These are phyloP conservation scores for Cataglyphis rosenhaueri DNA, from an alignment of 2,888 invertebrate genomes.

Conservation along the genomic window DNA sequence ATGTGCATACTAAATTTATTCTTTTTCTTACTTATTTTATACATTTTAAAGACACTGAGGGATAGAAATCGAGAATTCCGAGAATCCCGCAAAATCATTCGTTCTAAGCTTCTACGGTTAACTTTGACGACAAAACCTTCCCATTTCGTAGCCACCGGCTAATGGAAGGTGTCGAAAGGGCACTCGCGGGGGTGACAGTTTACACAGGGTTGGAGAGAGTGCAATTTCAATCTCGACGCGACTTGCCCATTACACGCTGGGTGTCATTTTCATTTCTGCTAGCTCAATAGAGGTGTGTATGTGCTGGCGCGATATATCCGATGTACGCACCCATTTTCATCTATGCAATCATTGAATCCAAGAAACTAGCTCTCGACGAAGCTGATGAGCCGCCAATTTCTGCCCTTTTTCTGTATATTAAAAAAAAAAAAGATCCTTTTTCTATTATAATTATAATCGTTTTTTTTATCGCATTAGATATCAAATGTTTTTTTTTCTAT, in stretches of 20 bases:
- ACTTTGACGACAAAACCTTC: slow-evolving; percentile 71
- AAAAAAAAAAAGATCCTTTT: background rate
- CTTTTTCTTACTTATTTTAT: background rate
- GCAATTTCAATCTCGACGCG: slow-evolving; percentile 70
- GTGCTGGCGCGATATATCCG: slow-evolving; percentile 27
- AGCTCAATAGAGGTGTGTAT: slow-evolving; percentile 44
- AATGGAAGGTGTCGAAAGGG: slow-evolving; percentile 76
- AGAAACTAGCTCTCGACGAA: slow-evolving; percentile 6
- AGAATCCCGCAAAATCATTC: slow-evolving; percentile 57
- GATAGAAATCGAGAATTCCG: slow-evolving; percentile 11
- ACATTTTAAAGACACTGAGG: background rate
- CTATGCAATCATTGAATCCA: slow-evolving; percentile 9
- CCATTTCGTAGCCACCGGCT: slow-evolving; percentile 69
- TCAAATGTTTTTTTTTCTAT: background rate
- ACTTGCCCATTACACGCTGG: slow-evolving; percentile 64
- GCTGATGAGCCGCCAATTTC: background rate
- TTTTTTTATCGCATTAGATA: background rate
- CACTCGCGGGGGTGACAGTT: slow-evolving; percentile 71
- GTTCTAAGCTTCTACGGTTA: slow-evolving; percentile 59
- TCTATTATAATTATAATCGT: background rate
- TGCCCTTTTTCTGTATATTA: slow-evolving; percentile 5
- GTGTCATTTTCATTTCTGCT: slow-evolving; percentile 73
- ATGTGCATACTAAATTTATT: background rate
- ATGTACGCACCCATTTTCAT: slow-evolving; percentile 11
- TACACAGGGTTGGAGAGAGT: slow-evolving; percentile 64